phyloP scores from a whole-genome alignment of 53 echinoderm and acorn worm genomes.

The Crossaster papposus region DNA sequence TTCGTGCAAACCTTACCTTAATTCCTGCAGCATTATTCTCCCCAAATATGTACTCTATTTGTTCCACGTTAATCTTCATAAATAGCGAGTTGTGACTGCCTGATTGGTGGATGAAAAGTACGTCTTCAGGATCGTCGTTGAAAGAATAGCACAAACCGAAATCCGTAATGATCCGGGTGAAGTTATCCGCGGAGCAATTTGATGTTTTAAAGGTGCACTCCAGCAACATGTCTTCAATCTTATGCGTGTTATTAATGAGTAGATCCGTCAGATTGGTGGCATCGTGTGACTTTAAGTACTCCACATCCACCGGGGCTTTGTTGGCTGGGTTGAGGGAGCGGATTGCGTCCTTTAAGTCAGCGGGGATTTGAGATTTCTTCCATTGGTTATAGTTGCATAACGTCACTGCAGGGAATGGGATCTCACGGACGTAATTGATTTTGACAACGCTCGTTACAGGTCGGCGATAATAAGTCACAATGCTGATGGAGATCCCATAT shows the following conservation, averaged over 20 bases:
- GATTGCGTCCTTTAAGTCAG: background rate
- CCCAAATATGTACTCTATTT: conserved; percentile 73
- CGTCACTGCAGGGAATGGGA: conserved; percentile 70
- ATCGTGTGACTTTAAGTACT: background rate
- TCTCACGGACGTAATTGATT: conserved; percentile 43
- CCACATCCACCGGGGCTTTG: background rate
- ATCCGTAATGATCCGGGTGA: conserved; percentile 69
- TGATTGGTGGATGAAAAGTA: conserved; percentile 54
- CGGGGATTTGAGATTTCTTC: conserved; percentile 53
- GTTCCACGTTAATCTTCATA: conserved; percentile 70
- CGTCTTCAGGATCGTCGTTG: conserved; percentile 47
- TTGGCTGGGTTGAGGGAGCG: background rate
- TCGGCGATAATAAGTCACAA: conserved; percentile 25
- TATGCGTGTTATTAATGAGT: conserved; percentile 31
- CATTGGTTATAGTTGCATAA: conserved; percentile 72
- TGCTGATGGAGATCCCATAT: conserved; percentile 42
- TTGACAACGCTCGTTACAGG: conserved; percentile 62
- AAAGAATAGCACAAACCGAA: conserved; percentile 76
- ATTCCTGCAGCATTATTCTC: conserved; percentile 73
- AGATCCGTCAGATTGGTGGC: conserved; percentile 4
- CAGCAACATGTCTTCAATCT: conserved; percentile 66
- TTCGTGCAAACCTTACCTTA: conserved; percentile 51
- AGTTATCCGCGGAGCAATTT: conserved; percentile 62
- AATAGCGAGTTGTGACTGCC: conserved; percentile 68
- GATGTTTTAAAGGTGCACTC: conserved; percentile 58